Evolutionary conservation across 2,113 vertebrate species (phyloP), one percentile per base, ranked within the genome.

Genomic region (Corythornis madagascariensis): DNA sequence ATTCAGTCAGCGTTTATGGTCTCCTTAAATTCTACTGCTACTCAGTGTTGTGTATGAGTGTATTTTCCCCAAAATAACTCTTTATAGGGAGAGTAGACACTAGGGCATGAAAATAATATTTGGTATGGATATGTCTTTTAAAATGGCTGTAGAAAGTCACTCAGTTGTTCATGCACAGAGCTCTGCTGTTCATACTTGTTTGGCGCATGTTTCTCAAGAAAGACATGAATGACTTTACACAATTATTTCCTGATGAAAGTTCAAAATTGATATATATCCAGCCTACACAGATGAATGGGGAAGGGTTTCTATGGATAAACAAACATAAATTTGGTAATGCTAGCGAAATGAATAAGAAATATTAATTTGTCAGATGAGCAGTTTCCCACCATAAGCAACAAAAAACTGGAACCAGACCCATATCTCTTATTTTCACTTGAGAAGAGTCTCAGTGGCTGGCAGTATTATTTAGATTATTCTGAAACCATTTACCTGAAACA

Each of bases 211-310:
- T 21, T 69, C 64, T 65, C 42, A 70, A 45, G 53, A 75, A 73
- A 15, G 26, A 16, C n/a, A 20, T 53, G 55, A 45, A 33, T 3
- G 7, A 15, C 35, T 83, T 78, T 56, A 48, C n/a, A 60, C 20
- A 22, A 19, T 13, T 81, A 35, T 57, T 90, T 72, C 35, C 40
- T 59, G 42, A 47, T 56, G 65, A 80, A 83, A 67, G n/a, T 72
- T 94, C 86, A 94, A 92, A 94, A 92, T 31, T 29, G n/a, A 72
- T 86, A 55, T 9, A 38, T 5, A 55, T 21, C 42, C n/a, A 73
- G 25, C 55, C 25, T 55, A 24, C 53, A 26, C 26, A 53, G 35
- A 50, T 83, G 76, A 90, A 90, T 1, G 10, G 60, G 9, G 20
- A 84, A 90, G 43, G 42, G 28, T 47, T 76, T 88, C 72, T 78